Conservation (phyloP, 2,113 vertebrate genomes). For the Strix aluco region DNA sequence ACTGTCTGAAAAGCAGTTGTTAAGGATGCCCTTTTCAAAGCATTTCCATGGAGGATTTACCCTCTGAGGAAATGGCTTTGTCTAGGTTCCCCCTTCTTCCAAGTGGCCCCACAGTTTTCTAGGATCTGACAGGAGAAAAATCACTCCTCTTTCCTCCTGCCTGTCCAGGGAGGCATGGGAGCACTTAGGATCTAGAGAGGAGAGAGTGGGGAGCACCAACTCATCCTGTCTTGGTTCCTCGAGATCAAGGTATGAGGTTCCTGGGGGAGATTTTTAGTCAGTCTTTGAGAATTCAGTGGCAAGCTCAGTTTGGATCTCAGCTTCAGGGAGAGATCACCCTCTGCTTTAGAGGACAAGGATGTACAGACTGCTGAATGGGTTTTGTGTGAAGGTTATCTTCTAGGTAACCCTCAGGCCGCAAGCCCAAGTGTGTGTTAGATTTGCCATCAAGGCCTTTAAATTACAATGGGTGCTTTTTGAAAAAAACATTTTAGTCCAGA, state of each 20-base stretch:
- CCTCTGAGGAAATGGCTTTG: background rate
- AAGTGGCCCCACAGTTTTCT: background rate
- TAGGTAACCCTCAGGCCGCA: background rate
- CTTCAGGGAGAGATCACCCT: background rate
- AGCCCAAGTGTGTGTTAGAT: background rate
- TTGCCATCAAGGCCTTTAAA: constrained; percentile 1
- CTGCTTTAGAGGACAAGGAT: background rate
- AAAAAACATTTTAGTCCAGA: background rate
- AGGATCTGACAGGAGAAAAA: background rate
- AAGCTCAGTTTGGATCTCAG: background rate
- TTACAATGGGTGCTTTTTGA: background rate
- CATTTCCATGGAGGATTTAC: background rate
- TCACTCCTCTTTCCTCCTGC: background rate
- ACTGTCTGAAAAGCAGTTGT: background rate
- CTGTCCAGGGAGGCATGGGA: background rate
- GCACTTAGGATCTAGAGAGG: background rate
- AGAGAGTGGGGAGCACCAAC: background rate
- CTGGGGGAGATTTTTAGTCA: background rate
- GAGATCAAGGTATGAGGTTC: background rate
- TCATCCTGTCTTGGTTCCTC: background rate
- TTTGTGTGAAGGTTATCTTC: background rate
- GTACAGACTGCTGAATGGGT: background rate
- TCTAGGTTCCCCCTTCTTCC: background rate
- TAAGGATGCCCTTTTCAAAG: background rate
- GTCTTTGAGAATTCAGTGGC: background rate